A percentile compares a stretch with the other conserved stretches of the same genome.
These are phyloP conservation scores for Chunga burmeisteri DNA, from an alignment of 2,113 vertebrate species.

Conservation along the genomic window DNA sequence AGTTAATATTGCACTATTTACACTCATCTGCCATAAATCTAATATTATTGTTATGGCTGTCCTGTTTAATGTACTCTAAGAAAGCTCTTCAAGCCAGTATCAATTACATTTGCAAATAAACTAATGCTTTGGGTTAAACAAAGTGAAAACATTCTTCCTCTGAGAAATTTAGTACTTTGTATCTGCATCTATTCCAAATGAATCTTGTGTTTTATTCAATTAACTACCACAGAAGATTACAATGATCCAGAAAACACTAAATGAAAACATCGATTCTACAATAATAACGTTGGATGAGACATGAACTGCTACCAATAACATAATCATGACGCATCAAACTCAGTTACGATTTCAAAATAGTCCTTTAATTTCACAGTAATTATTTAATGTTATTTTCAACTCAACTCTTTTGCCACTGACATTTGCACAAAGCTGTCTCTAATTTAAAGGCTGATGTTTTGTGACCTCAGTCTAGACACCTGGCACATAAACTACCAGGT, in stretches of 20 bases:
- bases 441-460: neutral
- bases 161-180: constrained; percentile 31
- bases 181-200: constrained; percentile 1
- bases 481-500: neutral
- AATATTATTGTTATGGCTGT: neutral
- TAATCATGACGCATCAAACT: neutral
- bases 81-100: constrained; percentile 26
- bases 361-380: constrained; percentile 25
- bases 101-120: constrained; percentile 50
- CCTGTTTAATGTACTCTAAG: constrained; percentile 23
- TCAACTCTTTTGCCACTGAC: neutral
- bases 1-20: neutral
- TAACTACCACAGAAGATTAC: constrained; percentile 33
- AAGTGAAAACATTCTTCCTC: constrained; percentile 40
- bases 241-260: constrained; percentile 40
- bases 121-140: constrained; percentile 21
- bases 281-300: neutral
- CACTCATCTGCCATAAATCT: constrained; percentile 25
- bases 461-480: neutral
- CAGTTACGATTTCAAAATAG: neutral
- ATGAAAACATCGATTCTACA: neutral
- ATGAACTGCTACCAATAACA: constrained; percentile 1
- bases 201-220: constrained; percentile 32
- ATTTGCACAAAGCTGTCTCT: neutral
- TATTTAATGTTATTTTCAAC: constrained; percentile 3